Evolutionary conservation across 2,888 invertebrate species (phyloP).

Genomic region (Watsonalla cultraria): DNA sequence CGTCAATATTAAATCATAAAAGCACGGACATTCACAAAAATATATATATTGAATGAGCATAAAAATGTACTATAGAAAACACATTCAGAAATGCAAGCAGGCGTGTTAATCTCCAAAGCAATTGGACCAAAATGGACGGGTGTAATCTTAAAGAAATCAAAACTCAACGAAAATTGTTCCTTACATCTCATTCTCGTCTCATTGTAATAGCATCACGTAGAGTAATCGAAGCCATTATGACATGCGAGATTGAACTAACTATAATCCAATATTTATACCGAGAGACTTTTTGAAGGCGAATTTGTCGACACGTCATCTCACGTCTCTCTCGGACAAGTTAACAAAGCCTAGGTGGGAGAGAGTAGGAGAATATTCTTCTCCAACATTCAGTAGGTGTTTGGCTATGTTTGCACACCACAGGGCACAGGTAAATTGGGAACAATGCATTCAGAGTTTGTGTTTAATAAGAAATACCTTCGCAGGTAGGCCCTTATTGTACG

Average conservation of each 20-base stretch:
- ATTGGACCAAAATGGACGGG: constrained; percentile 51
- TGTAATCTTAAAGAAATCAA: constrained; percentile 70
- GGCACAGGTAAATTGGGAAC: constrained; percentile 70
- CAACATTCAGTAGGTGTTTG: constrained; percentile 49
- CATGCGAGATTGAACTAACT: constrained; percentile 75
- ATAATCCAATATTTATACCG: constrained; percentile 77
- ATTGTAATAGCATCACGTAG: constrained; percentile 78
- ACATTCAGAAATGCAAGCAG: constrained; percentile 43
- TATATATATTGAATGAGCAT: neutral
- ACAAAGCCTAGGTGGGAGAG: constrained; percentile 18
- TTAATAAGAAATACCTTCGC: constrained; percentile 68
- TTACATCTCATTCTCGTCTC: constrained; percentile 60
- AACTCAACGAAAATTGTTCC: constrained; percentile 52
- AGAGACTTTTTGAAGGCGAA: constrained; percentile 53
- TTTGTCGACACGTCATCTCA: constrained; percentile 17
- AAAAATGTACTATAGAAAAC: neutral
- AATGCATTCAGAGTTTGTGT: constrained; percentile 65
- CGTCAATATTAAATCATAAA: neutral
- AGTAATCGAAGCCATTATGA: constrained; percentile 75
- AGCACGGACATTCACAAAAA: neutral
- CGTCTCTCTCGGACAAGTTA: constrained; percentile 22
- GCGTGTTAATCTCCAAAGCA: constrained; percentile 60
- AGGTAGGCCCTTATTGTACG: constrained; percentile 65
- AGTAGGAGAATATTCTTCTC: constrained; percentile 27
- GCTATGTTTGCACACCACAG: constrained; percentile 61